Evolutionary conservation across 2,888 invertebrate genomes (phyloP), one percentile per base, ranked within the genome.

Genomic region (Tiliacea citrago): DNA sequence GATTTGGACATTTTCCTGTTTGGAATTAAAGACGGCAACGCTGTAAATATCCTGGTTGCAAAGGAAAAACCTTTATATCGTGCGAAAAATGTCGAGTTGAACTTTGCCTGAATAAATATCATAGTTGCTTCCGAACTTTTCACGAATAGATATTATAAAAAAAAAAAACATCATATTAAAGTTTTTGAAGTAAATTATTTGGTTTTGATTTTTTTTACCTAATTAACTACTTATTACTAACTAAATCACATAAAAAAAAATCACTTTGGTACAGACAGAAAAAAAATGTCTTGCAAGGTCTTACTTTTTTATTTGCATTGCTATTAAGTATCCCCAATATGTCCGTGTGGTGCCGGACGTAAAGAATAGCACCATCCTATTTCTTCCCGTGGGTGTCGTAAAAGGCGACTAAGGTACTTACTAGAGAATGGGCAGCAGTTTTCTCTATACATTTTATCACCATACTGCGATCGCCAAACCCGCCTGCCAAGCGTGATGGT

Each of bases 41-140:
- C 18, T 73, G 75, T 49, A 75, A 60, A 4, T 75, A 18, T 42
- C 75, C 49, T 49, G 42, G 42, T 4, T 73, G 75, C 18, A 42
- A 1, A 49, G 49, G 16, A 12, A 55, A 39, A 45, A n/a, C 65
- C 5, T 74, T 0, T 39, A 39, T 76, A 29, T 63, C 73, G 0
- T 74, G 76, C 24, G 53, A 55, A 45, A 74, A 63, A 49, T 74
- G 74, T 65, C 39, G 13, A 21, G 18, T 76, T 24, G 47, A 76
- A 2, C 47, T 74, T 42, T 74, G 77, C 39, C 29, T 74, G 3
- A 76, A 49, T 49, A 65, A 65, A 55, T 7, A 39, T 18, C 47
- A 53, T 39, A 45, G 8, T 18, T 65, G 55, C 18, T 76, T 65
- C 3, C 21, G 76, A 39, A 29, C 2, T 21, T 74, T 65, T 76